Evolutionary conservation across 2,888 invertebrate genomes (phyloP).

Genomic region (Schizaphis graminum): DNA sequence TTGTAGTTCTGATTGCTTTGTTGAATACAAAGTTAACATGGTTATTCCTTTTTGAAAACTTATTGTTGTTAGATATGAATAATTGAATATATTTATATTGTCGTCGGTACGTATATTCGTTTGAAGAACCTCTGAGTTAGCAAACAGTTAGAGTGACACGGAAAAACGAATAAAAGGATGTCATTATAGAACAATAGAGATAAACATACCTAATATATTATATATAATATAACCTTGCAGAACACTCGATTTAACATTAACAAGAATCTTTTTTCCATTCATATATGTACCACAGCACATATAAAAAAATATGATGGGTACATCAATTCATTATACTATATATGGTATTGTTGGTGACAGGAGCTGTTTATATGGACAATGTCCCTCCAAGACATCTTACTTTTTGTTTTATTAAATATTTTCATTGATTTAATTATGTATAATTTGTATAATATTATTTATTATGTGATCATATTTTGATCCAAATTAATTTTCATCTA

Average conservation of each 20-base stretch:
- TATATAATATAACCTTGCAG: neutral
- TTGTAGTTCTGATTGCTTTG: neutral
- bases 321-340: neutral
- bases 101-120: neutral
- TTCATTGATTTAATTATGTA: too few relatives aligned
- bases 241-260: conserved; percentile 24
- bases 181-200: conserved; percentile 36
- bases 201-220: neutral
- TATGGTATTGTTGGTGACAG: neutral
- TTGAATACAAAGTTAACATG: neutral
- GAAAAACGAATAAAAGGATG: conserved; percentile 23
- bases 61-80: conserved; percentile 22
- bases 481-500: too few relatives aligned
- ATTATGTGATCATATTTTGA: too few relatives aligned
- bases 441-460: too few relatives aligned
- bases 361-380: too few relatives aligned
- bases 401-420: too few relatives aligned
- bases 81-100: neutral
- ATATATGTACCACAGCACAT: neutral
- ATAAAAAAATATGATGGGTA: neutral
- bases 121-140: neutral
- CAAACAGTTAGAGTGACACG: neutral
- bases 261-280: neutral
- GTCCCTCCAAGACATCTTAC: too few relatives aligned
- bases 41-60: neutral